These are phyloP conservation scores for Hipparchia semele DNA, from an alignment of 2,888 invertebrate genomes.

Conservation along the genomic window DNA sequence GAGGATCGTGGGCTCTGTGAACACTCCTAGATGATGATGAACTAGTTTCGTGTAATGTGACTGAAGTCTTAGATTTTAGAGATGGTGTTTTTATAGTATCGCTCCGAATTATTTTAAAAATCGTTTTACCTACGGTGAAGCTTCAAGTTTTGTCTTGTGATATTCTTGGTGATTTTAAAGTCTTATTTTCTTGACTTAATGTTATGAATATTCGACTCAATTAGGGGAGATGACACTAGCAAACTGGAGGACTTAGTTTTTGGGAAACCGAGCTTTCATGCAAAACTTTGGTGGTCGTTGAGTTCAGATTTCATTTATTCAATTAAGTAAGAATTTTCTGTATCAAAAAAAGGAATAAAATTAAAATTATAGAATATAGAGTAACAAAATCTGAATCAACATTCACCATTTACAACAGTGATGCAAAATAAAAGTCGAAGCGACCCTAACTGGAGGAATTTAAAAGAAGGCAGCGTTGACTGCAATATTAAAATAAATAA, in stretches of 20 bases:
- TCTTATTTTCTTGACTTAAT: constrained; percentile 35
- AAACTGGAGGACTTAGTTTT: constrained; percentile 22
- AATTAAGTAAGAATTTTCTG: background rate
- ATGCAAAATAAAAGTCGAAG: constrained; percentile 47
- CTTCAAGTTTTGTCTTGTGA: constrained; percentile 5
- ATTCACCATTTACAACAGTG: constrained; percentile 41
- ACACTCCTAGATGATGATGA: constrained; percentile 51
- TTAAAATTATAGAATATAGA: constrained; percentile 11
- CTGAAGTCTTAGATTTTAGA: background rate
- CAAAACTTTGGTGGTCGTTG: constrained; percentile 63
- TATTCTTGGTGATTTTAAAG: constrained; percentile 5
- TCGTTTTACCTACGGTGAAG: background rate
- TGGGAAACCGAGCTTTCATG: constrained; percentile 60
- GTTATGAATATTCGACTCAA: constrained; percentile 23
- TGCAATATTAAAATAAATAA: constrained; percentile 49
- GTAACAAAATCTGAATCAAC: constrained; percentile 46
- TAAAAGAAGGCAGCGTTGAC: constrained; percentile 41
- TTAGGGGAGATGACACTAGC: constrained; percentile 38
- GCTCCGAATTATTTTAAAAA: background rate
- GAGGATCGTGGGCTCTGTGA: constrained; percentile 83
- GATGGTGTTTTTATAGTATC: background rate
- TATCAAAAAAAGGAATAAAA: background rate
- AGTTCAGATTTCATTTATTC: constrained; percentile 44
- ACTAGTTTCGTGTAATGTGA: constrained; percentile 27
- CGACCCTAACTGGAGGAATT: constrained; percentile 44